Percentiles rank a stretch among this genome's conserved stretches.
These are phyloP conservation scores for Noctua comes DNA, from an alignment of 2,888 invertebrate species.

Conservation along the genomic window DNA sequence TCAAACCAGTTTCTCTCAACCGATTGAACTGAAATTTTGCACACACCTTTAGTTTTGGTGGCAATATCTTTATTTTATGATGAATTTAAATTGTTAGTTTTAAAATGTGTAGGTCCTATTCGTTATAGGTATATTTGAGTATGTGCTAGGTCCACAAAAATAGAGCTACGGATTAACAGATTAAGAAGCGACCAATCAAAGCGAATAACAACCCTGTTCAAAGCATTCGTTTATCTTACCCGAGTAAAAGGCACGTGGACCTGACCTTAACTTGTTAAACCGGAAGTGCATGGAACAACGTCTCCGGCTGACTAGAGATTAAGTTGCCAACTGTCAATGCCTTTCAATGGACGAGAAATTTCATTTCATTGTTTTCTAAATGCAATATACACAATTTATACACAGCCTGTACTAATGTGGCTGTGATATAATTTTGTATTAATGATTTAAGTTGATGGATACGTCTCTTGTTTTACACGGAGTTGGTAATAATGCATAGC, in stretches of 20 bases:
- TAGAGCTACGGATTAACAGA: neutral
- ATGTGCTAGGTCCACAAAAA: conserved; percentile 10
- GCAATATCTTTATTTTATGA: neutral
- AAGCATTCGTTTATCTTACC: conserved; percentile 14
- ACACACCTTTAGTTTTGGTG: too few species aligned
- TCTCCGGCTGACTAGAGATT: conserved; percentile 16
- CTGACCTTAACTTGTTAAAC: neutral
- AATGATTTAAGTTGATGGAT: neutral
- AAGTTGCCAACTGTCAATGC: conserved; percentile 27
- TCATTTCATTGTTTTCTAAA: neutral
- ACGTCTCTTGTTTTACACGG: neutral
- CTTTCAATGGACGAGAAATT: neutral
- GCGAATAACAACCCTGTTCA: conserved; percentile 16
- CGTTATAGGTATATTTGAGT: neutral
- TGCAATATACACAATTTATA: too few species aligned
- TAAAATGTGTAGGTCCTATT: neutral
- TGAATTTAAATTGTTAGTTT: neutral
- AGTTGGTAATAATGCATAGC: neutral
- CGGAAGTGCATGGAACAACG: conserved; percentile 15
- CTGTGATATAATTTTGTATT: neutral
- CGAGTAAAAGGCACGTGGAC: conserved; percentile 11
- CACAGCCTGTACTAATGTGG: neutral
- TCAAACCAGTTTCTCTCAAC: too few species aligned
- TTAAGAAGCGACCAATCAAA: neutral
- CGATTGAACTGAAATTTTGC: too few species aligned